Evolutionary conservation across 1,140 invertebrate genomes (phyloP).

Genomic region (Spodoptera frugiperda): DNA sequence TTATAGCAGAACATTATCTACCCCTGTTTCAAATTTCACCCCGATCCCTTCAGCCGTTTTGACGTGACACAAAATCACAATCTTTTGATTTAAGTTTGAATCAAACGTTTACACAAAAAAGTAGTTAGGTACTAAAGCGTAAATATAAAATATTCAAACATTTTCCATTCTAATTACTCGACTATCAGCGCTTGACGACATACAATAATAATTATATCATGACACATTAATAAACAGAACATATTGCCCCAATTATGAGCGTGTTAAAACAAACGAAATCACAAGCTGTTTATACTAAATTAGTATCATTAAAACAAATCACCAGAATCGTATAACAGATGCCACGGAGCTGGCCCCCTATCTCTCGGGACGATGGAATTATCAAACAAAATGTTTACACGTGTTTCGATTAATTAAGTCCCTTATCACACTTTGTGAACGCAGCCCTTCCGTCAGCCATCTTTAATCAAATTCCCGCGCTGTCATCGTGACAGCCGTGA

Average conservation of each 20-base stretch:
- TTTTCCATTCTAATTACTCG: background rate
- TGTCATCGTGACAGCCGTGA: slow-evolving; percentile 66
- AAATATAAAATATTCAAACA: background rate
- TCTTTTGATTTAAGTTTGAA: too few relatives aligned
- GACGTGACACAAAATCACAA: too few relatives aligned
- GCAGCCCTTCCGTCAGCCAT: slow-evolving; percentile 58
- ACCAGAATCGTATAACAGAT: slow-evolving; percentile 72
- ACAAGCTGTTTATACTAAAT: slow-evolving; percentile 71
- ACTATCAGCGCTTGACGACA: slow-evolving; percentile 10
- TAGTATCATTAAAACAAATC: slow-evolving; percentile 76
- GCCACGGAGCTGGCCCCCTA: slow-evolving; percentile 45
- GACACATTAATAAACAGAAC: slow-evolving; percentile 50
- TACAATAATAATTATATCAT: slow-evolving; percentile 29
- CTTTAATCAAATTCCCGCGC: slow-evolving; percentile 70
- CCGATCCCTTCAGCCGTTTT: too few relatives aligned
- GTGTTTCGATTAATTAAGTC: slow-evolving; percentile 81
- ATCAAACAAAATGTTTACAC: slow-evolving; percentile 82
- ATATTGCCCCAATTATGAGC: slow-evolving; percentile 71
- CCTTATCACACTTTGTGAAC: slow-evolving; percentile 73
- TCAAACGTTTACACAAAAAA: too few relatives aligned
- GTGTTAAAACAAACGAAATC: slow-evolving; percentile 66
- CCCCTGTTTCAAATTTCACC: too few relatives aligned
- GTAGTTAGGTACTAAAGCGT: too few relatives aligned
- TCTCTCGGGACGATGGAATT: slow-evolving; percentile 63
- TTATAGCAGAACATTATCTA: too few relatives aligned